These are phyloP conservation scores for Sminthurides bifidus DNA, from an alignment of 1,140 invertebrate species.

Conservation along the genomic window DNA sequence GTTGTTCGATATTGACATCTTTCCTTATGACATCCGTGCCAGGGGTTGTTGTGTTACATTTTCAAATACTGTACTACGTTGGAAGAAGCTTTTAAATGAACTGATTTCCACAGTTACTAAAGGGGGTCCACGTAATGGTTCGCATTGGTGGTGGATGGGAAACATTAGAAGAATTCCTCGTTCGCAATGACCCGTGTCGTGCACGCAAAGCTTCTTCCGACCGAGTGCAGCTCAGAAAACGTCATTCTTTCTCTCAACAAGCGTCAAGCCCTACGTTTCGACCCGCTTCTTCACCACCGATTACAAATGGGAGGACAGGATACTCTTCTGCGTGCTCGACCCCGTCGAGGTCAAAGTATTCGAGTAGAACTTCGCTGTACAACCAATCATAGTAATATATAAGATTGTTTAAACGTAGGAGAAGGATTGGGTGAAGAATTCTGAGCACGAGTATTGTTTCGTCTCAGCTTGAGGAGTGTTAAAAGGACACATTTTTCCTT, in stretches of 20 bases:
- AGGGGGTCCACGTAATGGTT: constrained; percentile 83
- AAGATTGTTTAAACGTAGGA: too few species aligned
- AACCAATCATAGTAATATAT: constrained; percentile 6
- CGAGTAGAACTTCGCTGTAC: constrained; percentile 23
- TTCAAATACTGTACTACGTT: not conserved
- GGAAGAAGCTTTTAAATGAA: too few species aligned
- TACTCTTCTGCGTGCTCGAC: constrained; percentile 12
- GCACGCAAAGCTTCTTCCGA: not conserved
- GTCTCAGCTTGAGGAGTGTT: too few species aligned
- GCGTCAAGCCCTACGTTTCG: not conserved
- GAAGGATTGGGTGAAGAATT: constrained; percentile 3
- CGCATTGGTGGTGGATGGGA: constrained; percentile 59
- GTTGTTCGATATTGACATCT: not conserved
- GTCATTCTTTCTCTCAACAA: constrained; percentile 3
- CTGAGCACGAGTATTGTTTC: constrained; percentile 1
- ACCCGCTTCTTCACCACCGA: constrained; percentile 17
- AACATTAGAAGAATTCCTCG: constrained; percentile 79
- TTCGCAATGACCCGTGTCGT: constrained; percentile 77
- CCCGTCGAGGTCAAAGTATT: constrained; percentile 22
- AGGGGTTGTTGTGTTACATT: not conserved
- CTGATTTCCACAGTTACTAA: constrained; percentile 54
- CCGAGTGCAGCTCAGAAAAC: not conserved
- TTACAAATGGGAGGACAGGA: constrained; percentile 12
- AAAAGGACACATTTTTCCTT: too few species aligned
- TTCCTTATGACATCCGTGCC: too few species aligned